Percentiles rank a stretch among this genome's conserved stretches.
Evolutionary conservation across 2,113 vertebrate genomes (phyloP).

Genomic region (Hemibagrus wyckioides): DNA sequence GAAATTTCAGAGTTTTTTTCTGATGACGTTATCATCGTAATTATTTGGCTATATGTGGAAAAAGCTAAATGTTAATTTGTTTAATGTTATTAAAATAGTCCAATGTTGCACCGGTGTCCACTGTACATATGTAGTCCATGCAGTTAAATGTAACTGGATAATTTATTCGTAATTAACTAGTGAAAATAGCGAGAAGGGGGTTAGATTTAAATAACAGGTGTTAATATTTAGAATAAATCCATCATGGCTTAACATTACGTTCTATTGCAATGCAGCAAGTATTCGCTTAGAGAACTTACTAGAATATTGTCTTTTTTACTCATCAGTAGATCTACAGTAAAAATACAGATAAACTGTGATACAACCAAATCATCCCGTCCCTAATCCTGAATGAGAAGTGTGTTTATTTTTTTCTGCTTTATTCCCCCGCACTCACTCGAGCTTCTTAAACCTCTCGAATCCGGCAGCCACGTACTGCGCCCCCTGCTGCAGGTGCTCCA

Average conservation of each 20-base stretch:
- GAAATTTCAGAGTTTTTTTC: background rate
- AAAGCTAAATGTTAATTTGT: background rate
- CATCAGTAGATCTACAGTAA: background rate
- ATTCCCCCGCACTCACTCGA: slow-evolving; percentile 78
- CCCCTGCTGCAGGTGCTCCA: slow-evolving; percentile 79
- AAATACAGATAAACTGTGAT: background rate
- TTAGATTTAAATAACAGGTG: background rate
- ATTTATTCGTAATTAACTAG: too few relatives aligned
- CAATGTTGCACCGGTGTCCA: background rate
- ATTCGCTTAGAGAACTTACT: background rate
- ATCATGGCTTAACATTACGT: background rate
- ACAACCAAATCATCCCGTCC: background rate
- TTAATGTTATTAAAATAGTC: background rate
- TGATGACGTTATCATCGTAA: too few relatives aligned
- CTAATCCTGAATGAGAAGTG: background rate
- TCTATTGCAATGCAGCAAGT: background rate
- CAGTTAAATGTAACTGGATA: background rate
- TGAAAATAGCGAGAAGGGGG: too few relatives aligned
- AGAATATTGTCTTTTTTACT: background rate
- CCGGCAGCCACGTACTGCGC: slow-evolving; percentile 86
- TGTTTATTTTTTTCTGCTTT: background rate
- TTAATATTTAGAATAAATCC: background rate
- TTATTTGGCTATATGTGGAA: background rate
- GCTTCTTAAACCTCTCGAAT: slow-evolving; percentile 82
- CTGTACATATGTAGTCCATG: background rate